A percentile compares a stretch with the other conserved stretches of the same genome.
phyloP scores from a whole-genome alignment of 1,140 invertebrate species.

The Calephelis virginiensis region DNA sequence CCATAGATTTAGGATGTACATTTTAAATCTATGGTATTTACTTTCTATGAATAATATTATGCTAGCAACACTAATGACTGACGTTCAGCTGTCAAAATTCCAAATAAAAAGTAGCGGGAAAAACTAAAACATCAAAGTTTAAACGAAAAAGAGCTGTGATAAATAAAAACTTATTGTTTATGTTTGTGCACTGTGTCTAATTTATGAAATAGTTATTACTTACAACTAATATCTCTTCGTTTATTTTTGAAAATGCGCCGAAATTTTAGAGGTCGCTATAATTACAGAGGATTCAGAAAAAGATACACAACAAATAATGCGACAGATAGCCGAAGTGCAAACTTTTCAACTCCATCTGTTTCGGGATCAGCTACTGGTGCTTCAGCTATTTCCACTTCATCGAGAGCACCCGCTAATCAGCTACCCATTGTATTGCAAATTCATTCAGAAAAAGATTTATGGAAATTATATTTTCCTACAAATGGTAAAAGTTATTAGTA shows the following conservation, averaged over 20 bases:
- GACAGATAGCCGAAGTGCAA: slow-evolving; percentile 44
- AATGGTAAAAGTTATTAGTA: slow-evolving; percentile 73
- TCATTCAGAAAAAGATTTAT: slow-evolving; percentile 78
- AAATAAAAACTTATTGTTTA: no score
- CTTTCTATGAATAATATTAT: no score
- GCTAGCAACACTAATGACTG: no score
- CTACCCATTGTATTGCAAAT: slow-evolving; percentile 52
- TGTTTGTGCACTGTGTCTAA: no score
- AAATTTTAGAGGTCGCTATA: slow-evolving; percentile 60
- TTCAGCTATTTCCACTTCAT: slow-evolving; percentile 34
- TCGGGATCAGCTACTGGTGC: slow-evolving; percentile 33
- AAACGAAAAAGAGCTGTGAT: no score
- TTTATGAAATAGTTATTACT: no score
- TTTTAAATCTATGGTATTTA: no score
- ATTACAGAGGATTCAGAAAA: slow-evolving; percentile 45
- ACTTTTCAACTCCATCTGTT: slow-evolving; percentile 41
- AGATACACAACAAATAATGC: slow-evolving; percentile 34
- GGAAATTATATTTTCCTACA: slow-evolving; percentile 84
- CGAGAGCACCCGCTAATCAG: slow-evolving; percentile 61
- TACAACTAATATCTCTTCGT: not conserved
- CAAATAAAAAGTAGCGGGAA: no score
- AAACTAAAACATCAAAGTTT: no score
- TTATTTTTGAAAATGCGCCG: slow-evolving; percentile 51
- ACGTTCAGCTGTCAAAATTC: no score
- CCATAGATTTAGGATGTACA: no score